Evolutionary conservation across 2,888 invertebrate genomes (phyloP), one percentile per base, ranked within the genome.

Genomic region (Erebia palarica): DNA sequence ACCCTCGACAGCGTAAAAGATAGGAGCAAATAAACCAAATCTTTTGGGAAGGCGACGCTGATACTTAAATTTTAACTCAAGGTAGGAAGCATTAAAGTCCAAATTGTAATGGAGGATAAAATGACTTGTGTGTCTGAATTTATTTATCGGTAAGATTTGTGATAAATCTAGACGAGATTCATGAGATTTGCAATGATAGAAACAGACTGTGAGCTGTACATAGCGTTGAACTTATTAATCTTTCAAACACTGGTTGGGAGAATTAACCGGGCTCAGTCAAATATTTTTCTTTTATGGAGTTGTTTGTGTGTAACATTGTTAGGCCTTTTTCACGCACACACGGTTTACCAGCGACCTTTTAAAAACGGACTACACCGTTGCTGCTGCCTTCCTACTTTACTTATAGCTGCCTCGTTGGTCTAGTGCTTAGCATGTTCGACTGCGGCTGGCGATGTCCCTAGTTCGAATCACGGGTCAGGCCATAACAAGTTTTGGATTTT

Each of bases 121-220:
- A 10, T 42, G 44, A 64, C 8, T 70, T 60, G 11, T 21, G 51
- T 63, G 55, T 49, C 27, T 49, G 69, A 67, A 73, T 71, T 71
- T 69, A 67, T 69, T 59, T 61, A 66, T 55, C 36, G 73, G 69
- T 71, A 67, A 73, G 69, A 69, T 65, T 66, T 42, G 69, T 69
- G 69, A 69, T 67, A 73, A 73, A 73, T 73, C 71, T 67, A n/a
- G 53, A 36, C 4, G 59, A 69, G 66, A 73, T 73, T 69, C 64
- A 71, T 21, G 71, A 73, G 69, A 69, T 69, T 71, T 69, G 53
- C 67, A 57, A 44, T 60, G 69, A 69, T 71, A 58, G 63, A 66
- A 69, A 44, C 63, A 61, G 66, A 71, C 55, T 73, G 68, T 59
- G 66, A 53, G 42, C 27, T 47, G 60, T 68, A 49, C 47, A 18